Evolutionary conservation across 2,888 invertebrate genomes (phyloP), one percentile per base, ranked within the genome.

Genomic region (Philereme vetulata): DNA sequence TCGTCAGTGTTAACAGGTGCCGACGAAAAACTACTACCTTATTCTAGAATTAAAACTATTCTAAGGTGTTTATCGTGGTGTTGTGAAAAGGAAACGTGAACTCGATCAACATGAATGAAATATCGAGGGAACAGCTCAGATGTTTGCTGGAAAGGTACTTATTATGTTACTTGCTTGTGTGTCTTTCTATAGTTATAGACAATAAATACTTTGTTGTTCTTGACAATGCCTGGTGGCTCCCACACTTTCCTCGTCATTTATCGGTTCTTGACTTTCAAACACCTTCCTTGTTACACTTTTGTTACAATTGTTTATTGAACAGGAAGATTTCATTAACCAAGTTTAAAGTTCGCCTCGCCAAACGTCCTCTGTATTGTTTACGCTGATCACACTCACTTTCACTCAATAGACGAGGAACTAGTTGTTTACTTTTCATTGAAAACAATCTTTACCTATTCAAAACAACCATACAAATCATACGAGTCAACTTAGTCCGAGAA

Each of bases 61-160:
- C 5, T 11, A 10, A n/a, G 49, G 51, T 51, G 40, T 38, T 51
- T 56, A 36, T 40, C 21, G n/a, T 40, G 11, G 60, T 51, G 57
- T 53, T 67, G 74, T 74, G 61, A n/a, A n/a, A n/a, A n/a, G n/a
- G 64, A 62, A 64, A 67, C 66, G 71, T 68, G 59, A 59, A 64
- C 50, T 56, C 21, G 21, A 21, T 21, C 45, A 62, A 50, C 60
- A 86, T 86, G 85, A 60, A 75, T 71, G 85, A 82, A 73, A 74
- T 64, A 70, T 67, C 72, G 61, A 68, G 64, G 67, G 85, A 86
- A 72, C 83, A 84, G 68, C 74, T 74, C 49, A 66, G 60, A 62
- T 73, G 67, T 70, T 77, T 88, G 60, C 64, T 84, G 64, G 72
- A 79, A 71, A 83, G 85, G 85, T 86, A 81, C 46, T 33, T 38